A percentile compares a stretch with the other conserved stretches of the same genome.
Evolutionary conservation across 2,888 invertebrate species (phyloP).

Genomic region (Emmelina monodactyla): DNA sequence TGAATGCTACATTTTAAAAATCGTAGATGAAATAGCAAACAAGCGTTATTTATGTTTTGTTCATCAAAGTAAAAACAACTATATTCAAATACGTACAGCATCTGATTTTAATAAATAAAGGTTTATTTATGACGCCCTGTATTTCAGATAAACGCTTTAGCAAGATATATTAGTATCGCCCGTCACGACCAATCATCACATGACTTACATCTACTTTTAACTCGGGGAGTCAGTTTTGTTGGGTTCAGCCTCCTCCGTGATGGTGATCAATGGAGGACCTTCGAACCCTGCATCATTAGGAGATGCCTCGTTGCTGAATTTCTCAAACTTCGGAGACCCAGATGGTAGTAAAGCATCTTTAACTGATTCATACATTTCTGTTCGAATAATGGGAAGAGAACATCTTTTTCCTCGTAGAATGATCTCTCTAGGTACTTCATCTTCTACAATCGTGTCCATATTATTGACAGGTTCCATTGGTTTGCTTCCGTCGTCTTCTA

Average conservation of each 20-base stretch:
- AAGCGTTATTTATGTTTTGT: too few relatives aligned
- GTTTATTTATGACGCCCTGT: too few relatives aligned
- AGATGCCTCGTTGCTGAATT: slow-evolving; percentile 62
- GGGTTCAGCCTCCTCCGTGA: slow-evolving; percentile 54
- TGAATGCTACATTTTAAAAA: too few relatives aligned
- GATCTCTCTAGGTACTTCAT: slow-evolving; percentile 24
- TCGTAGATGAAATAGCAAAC: too few relatives aligned
- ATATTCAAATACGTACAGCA: too few relatives aligned
- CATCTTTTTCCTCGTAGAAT: slow-evolving; percentile 40
- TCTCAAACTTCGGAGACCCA: slow-evolving; percentile 67
- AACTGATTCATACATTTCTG: slow-evolving; percentile 64
- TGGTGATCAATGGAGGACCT: slow-evolving; percentile 54
- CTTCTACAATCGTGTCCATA: slow-evolving; percentile 46
- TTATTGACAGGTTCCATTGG: slow-evolving; percentile 19
- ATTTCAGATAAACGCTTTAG: too few relatives aligned
- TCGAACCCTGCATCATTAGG: slow-evolving; percentile 35
- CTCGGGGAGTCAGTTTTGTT: slow-evolving; percentile 47
- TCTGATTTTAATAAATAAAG: too few relatives aligned
- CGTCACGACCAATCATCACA: slow-evolving; percentile 2
- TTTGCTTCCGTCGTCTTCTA: slow-evolving; percentile 44
- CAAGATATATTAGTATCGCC: too few relatives aligned
- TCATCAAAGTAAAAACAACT: too few relatives aligned
- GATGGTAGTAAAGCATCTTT: slow-evolving; percentile 59
- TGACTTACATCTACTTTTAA: slow-evolving; percentile 24
- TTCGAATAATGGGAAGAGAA: slow-evolving; percentile 47